Evolutionary conservation across 2,888 invertebrate genomes (phyloP).

Genomic region (Brachylomia viminalis): DNA sequence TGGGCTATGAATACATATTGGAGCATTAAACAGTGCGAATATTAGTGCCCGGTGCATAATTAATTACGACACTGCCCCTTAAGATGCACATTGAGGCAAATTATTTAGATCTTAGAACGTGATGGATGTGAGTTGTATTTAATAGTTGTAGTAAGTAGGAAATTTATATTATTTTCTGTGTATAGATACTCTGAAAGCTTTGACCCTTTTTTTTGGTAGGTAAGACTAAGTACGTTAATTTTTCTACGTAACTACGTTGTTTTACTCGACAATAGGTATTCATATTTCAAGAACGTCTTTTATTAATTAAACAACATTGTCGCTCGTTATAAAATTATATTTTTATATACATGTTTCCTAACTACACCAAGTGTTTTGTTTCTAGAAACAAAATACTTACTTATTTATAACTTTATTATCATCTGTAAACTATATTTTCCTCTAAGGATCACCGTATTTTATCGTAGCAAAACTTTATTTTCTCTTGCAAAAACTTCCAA

Average conservation of each 20-base stretch:
- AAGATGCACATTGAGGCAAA: conserved; percentile 70
- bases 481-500: neutral
- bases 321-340: neutral
- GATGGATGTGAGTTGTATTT: conserved; percentile 13
- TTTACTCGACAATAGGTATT: neutral
- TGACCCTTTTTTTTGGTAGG: no score
- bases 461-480: neutral
- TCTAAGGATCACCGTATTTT: neutral
- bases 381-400: neutral
- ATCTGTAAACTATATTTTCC: neutral
- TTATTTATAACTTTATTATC: neutral
- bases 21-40: conserved; percentile 79
- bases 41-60: conserved; percentile 77
- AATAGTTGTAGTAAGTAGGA: neutral
- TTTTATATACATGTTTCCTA: neutral
- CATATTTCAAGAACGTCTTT: neutral
- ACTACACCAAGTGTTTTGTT: no score
- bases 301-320: neutral
- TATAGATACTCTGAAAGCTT: neutral
- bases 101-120: conserved; percentile 47
- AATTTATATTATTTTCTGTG: neutral
- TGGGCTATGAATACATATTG: conserved; percentile 87
- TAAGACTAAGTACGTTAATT: neutral
- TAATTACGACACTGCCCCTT: conserved; percentile 78
- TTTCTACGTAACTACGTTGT: neutral